Evolutionary conservation across 2,797 vertebrate genomes (phyloP).

Genomic region (Micromesistius poutassou): DNA sequence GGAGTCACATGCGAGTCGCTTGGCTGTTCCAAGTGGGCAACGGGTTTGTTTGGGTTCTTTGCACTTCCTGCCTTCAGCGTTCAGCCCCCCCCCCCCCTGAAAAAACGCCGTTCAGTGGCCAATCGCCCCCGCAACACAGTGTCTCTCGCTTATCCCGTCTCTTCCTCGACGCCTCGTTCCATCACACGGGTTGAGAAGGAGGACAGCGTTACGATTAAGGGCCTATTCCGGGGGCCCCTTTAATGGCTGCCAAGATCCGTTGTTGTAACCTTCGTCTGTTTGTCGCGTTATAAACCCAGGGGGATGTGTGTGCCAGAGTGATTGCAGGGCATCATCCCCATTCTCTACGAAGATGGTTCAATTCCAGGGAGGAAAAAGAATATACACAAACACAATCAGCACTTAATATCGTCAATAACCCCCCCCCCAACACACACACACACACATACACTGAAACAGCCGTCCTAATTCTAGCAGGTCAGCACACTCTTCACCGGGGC

Average conservation of each 20-base stretch:
- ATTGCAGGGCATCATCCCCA: constrained; percentile 49
- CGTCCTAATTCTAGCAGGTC: constrained; percentile 30
- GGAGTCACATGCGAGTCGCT: background rate
- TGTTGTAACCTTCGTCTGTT: constrained; percentile 30
- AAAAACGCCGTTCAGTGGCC: background rate
- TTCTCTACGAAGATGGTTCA: constrained; percentile 47
- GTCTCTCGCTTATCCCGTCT: too few relatives aligned
- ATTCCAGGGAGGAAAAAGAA: constrained; percentile 24
- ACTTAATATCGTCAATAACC: background rate
- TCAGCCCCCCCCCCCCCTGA: background rate
- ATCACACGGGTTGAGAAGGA: background rate
- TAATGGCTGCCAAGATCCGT: constrained; percentile 32
- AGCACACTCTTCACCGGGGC: constrained; percentile 27
- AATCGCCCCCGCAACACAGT: background rate
- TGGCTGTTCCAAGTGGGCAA: background rate
- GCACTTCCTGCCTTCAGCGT: background rate
- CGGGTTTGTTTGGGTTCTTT: background rate
- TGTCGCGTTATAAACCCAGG: constrained; percentile 31
- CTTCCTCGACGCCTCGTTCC: background rate
- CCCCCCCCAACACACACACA: too few relatives aligned
- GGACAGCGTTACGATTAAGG: background rate
- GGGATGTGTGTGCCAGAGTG: constrained; percentile 47
- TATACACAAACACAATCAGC: too few relatives aligned
- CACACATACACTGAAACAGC: background rate
- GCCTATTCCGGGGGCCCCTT: background rate